A percentile compares a stretch with the other conserved stretches of the same genome.
Conservation (phyloP, 2,888 invertebrate genomes). For the Zygaena filipendulae region DNA sequence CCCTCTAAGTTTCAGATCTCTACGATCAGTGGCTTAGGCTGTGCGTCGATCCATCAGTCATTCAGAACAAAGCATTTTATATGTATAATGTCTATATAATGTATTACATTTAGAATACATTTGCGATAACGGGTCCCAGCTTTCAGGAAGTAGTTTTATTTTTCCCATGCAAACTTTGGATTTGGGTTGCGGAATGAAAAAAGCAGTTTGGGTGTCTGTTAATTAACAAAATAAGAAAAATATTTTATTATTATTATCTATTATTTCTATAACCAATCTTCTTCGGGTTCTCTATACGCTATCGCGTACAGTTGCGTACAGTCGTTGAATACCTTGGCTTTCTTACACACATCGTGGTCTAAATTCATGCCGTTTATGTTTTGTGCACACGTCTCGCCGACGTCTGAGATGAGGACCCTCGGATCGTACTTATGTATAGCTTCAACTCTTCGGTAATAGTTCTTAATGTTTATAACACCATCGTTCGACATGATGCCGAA, state of each 20-base stretch:
- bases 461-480: slow-evolving; percentile 48
- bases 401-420: slow-evolving; percentile 54
- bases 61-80: too few species aligned
- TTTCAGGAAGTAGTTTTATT: too few species aligned
- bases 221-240: background rate
- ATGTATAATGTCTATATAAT: too few species aligned
- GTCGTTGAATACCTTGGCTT: slow-evolving; percentile 58
- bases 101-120: too few species aligned
- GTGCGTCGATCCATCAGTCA: too few species aligned
- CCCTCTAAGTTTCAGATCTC: too few species aligned
- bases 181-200: too few species aligned
- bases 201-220: too few species aligned
- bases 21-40: too few species aligned
- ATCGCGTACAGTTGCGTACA: slow-evolving; percentile 57
- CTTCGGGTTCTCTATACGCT: slow-evolving; percentile 37
- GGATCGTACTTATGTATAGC: slow-evolving; percentile 57
- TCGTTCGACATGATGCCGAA: slow-evolving; percentile 59
- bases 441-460: slow-evolving; percentile 51
- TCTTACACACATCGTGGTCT: slow-evolving; percentile 56
- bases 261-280: slow-evolving; percentile 12
- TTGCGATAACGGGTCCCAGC: too few species aligned
- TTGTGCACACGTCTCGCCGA: slow-evolving; percentile 54
- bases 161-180: too few species aligned
- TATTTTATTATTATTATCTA: slow-evolving; percentile 9
- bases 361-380: slow-evolving; percentile 56